Evolutionary conservation across 35 echinoderm and acorn worm species (phyloP), one percentile per base, ranked within the genome.

Genomic region (Hemicentrotus pulcherrimus): DNA sequence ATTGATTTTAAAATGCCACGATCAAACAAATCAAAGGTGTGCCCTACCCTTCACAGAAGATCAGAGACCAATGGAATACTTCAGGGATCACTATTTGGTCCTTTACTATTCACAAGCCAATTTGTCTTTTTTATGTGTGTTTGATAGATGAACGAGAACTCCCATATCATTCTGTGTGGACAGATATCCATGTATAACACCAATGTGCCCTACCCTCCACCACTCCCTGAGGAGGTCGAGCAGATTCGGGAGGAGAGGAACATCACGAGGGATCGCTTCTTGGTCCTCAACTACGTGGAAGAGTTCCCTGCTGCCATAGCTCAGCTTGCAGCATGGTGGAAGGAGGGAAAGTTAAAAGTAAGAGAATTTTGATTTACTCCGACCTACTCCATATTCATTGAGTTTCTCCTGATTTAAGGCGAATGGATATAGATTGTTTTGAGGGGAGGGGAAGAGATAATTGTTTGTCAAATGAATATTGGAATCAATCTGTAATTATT

Each of bases 141-240:
- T 28, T 78, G 65, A 2, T 70, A 99, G 98, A 99, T 99, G 98
- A 99, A 96, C 32, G 59, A 92, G 22, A 94, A 97, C 86, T 96
- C 97, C 16, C 96, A 99, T 88, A 96, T 99, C 50, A 96, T 99
- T 46, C 55, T 99, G 52, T 99, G 98, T 92, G 98, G 98, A 18
- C 97, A 97, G 96, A 99, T 99, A 85, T 92, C 98, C 9, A 97
- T 97, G 91, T 99, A 99, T 91, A 99, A 99, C 85, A 97, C 96
- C 12, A 95, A 96, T 50, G 61, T 94, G 32, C 95, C 96, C 12
- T 99, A 99, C 95, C 98, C 98, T 19, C 98, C 98, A 15, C 96
- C 98, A 55, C 86, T 99, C 31, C 86, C 97, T 41, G 95, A 91
- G 3, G 98, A 99, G 15, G 92, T 95, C 0, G 92, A 97, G 60